A percentile compares a stretch with the other conserved stretches of the same genome.
phyloP scores from a whole-genome alignment of 1,140 invertebrate genomes.

The Steinernema feltiae region DNA sequence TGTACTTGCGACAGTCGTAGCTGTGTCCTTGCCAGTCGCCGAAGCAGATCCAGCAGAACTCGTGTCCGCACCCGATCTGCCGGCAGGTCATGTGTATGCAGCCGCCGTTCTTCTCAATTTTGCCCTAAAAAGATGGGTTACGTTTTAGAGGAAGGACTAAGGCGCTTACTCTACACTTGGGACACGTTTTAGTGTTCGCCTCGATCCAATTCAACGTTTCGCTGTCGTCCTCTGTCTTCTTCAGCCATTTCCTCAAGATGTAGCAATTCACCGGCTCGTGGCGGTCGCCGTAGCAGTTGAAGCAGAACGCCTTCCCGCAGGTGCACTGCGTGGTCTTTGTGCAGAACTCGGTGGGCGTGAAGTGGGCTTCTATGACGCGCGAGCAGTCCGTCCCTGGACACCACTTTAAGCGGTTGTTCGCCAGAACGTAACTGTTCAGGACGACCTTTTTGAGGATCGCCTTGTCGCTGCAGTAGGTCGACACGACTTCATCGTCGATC shows the following conservation, averaged over 20 bases:
- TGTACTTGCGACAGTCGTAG: neutral
- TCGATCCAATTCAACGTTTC: neutral
- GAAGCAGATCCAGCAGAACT: constrained; percentile 11
- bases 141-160: too few relatives aligned
- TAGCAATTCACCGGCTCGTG: neutral
- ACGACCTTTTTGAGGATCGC: neutral
- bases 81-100: constrained; percentile 2
- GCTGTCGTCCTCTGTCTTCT: neutral
- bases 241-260: neutral
- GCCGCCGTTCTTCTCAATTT: constrained; percentile 2
- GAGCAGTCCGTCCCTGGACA: neutral
- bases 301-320: neutral
- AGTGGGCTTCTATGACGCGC: neutral
- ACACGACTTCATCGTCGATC: neutral
- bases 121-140: too few relatives aligned
- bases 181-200: neutral
- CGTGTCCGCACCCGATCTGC: neutral
- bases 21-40: neutral
- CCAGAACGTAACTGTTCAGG: neutral
- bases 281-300: constrained; percentile 10
- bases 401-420: neutral
- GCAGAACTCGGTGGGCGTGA: neutral
- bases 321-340: neutral
- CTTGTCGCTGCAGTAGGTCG: neutral
- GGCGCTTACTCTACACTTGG: neutral